Percentiles rank a stretch among this genome's conserved stretches.
Evolutionary conservation across 2,797 vertebrate genomes (phyloP).

Genomic region (Micrastur ruficollis): DNA sequence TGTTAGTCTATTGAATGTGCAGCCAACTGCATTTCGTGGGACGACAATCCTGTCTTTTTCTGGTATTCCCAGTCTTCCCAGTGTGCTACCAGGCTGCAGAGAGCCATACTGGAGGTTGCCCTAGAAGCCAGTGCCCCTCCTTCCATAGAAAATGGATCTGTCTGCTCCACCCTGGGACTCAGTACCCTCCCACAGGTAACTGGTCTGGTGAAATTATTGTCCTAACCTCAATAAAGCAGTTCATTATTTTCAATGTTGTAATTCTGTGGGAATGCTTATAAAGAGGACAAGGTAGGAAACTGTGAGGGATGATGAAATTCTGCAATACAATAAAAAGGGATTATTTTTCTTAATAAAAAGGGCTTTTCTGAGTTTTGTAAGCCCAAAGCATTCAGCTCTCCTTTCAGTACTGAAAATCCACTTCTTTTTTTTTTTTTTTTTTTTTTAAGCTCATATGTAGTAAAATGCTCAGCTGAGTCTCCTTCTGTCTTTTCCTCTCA

Average conservation of each 20-base stretch:
- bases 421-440: neutral
- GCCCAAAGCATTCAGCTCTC: neutral
- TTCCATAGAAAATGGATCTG: neutral
- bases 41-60: neutral
- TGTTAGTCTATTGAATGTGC: neutral
- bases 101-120: neutral
- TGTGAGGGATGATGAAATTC: constrained; percentile 16
- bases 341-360: constrained; percentile 66
- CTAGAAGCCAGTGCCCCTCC: neutral
- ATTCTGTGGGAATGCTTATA: neutral
- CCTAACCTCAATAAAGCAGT: neutral
- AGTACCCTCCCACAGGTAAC: neutral
- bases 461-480: neutral
- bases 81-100: neutral
- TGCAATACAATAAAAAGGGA: constrained; percentile 61
- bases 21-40: neutral
- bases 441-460: neutral
- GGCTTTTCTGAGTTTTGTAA: constrained; percentile 32
- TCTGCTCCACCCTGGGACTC: neutral
- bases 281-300: constrained; percentile 3
- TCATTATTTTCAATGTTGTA: constrained; percentile 12
- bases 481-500: neutral
- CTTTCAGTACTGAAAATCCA: constrained; percentile 37
- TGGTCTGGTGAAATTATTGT: neutral
- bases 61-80: neutral